Conservation (phyloP, 2,888 invertebrate genomes). For the Biston stratarius region DNA sequence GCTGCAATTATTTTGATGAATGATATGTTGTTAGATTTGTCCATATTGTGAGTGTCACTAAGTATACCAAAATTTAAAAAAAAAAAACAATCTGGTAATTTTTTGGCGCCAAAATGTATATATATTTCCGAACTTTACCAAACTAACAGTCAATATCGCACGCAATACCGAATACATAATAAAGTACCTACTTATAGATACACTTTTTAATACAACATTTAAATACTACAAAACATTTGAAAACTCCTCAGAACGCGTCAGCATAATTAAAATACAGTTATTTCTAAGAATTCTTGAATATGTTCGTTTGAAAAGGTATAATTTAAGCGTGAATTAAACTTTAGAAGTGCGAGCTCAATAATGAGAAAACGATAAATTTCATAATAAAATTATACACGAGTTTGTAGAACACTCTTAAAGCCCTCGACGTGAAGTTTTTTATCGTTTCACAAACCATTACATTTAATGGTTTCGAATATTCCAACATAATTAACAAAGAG, state of each 20-base stretch:
- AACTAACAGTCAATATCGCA: too few species aligned
- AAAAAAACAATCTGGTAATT: too few species aligned
- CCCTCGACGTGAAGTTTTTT: slow-evolving; percentile 26
- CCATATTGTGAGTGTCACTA: too few species aligned
- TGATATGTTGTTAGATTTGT: too few species aligned
- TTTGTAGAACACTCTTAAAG: slow-evolving; percentile 32
- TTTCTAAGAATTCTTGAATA: slow-evolving; percentile 4
- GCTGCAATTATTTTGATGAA: too few species aligned
- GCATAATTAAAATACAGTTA: not conserved
- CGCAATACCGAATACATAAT: too few species aligned
- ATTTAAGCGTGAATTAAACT: slow-evolving; percentile 22
- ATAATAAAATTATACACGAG: slow-evolving; percentile 35
- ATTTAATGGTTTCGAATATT: slow-evolving; percentile 25
- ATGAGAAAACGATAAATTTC: slow-evolving; percentile 41
- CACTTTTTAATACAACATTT: too few species aligned
- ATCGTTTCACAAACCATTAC: slow-evolving; percentile 28
- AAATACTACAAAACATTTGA: too few species aligned
- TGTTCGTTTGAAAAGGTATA: slow-evolving; percentile 10
- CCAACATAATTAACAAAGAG: not conserved
- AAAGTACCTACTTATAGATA: too few species aligned
- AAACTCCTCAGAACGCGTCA: too few species aligned
- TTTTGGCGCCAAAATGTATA: not conserved
- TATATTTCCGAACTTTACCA: too few species aligned
- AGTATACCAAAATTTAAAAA: too few species aligned
- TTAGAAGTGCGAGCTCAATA: slow-evolving; percentile 26